Conservation (phyloP, 2,888 invertebrate genomes). For the Leucozona laternaria region DNA sequence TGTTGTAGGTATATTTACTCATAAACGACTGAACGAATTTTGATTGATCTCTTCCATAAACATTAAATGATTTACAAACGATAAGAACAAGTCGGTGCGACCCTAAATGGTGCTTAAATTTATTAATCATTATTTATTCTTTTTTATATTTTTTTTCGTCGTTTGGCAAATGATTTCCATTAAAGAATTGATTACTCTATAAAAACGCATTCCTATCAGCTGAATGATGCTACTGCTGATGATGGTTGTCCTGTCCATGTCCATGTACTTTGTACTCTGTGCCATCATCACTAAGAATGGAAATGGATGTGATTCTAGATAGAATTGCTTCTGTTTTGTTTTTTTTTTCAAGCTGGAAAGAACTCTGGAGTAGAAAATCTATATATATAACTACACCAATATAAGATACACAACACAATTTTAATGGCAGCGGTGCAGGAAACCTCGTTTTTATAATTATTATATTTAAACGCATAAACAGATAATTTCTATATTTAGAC, state of each 20-base stretch:
- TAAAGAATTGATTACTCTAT: conserved; percentile 56
- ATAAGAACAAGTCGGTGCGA: neutral
- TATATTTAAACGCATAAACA: conserved; percentile 5
- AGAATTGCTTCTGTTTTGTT: conserved; percentile 59
- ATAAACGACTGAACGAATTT: neutral
- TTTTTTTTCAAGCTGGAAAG: neutral
- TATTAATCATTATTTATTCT: neutral
- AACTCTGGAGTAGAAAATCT: neutral
- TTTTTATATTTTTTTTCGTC: neutral
- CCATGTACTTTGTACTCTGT: neutral
- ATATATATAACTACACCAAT: conserved; percentile 3
- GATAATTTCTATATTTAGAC: conserved; percentile 65
- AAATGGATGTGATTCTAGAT: conserved; percentile 46
- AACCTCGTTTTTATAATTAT: neutral
- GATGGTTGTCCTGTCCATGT: conserved; percentile 11
- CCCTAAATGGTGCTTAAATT: neutral
- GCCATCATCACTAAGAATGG: conserved; percentile 33
- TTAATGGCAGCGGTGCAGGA: neutral
- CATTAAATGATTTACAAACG: neutral
- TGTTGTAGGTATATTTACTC: neutral
- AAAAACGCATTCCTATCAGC: conserved; percentile 60
- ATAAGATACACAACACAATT: conserved; percentile 16
- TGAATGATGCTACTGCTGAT: conserved; percentile 11
- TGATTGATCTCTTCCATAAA: neutral
- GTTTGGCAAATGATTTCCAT: conserved; percentile 55